Conservation (phyloP, 2,113 vertebrate species). For the Tragelaphus buxtoni region DNA sequence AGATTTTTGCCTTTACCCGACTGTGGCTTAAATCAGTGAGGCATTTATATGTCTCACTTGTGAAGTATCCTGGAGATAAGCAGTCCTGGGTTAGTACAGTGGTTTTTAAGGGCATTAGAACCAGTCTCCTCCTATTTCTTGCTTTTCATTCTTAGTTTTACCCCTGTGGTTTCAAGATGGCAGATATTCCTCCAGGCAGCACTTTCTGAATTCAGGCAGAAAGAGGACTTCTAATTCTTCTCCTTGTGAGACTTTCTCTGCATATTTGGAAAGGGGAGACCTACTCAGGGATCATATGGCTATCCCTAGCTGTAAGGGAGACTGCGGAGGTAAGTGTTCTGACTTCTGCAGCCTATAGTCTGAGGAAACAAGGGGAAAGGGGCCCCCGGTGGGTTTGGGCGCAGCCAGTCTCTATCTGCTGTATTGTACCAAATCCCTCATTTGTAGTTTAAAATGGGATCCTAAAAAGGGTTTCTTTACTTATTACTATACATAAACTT, state of each 20-base stretch:
- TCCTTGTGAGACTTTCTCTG: constrained; percentile 1
- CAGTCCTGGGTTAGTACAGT: neutral
- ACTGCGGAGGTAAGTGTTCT: neutral
- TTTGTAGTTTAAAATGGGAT: neutral
- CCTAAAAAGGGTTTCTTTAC: neutral
- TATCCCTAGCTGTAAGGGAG: neutral
- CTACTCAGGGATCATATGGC: neutral
- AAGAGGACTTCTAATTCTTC: neutral
- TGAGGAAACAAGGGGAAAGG: neutral
- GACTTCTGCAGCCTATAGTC: neutral
- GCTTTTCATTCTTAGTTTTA: neutral
- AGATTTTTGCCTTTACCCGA: neutral
- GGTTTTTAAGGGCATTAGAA: neutral
- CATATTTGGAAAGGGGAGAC: neutral
- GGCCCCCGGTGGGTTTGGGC: neutral
- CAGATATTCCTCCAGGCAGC: neutral
- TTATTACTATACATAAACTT: neutral
- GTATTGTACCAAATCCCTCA: neutral
- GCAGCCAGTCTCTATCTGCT: neutral
- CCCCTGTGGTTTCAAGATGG: neutral
- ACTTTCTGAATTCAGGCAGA: constrained; percentile 1
- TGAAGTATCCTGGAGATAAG: neutral
- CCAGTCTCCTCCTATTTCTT: neutral
- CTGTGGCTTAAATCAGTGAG: neutral
- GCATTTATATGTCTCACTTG: neutral